Evolutionary conservation across 2,888 invertebrate genomes (phyloP), one percentile per base, ranked within the genome.

Genomic region (Synanthedon myopaeformis): DNA sequence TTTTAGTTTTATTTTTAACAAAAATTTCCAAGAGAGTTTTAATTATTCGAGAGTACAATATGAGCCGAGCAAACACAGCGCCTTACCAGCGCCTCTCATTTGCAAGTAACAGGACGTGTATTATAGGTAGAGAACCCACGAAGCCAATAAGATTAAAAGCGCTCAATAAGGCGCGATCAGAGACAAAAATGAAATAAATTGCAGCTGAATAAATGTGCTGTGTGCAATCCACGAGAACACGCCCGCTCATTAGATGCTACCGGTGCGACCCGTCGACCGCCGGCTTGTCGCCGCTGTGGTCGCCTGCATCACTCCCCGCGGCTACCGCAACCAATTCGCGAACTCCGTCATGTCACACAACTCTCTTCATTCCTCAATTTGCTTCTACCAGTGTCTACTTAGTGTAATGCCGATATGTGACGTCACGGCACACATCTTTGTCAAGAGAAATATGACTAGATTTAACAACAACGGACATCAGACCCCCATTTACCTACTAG

Each of bases 121-220:
- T 85, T 85, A 85, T 85, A 81, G 84, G 35, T 35, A 35, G 35
- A 35, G 35, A 35, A 82, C 80, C 81, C 82, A 80, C 80, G 81
- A 79, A 80, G 81, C 79, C 80, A 85, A 84, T 79, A 84, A 84
- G 81, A 86, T 82, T 83, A 87, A 86, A 86, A 85, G 71, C 77
- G 69, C 85, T 83, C 83, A 83, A 86, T 87, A 87, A 86, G 86
- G 86, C 83, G 85, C 84, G 84, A 82, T 84, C 86, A 83, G 79
- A 86, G 72, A 84, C 86, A 86, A 87, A 87, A 87, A 87, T 87
- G 81, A 86, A 86, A 87, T 87, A 87, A 87, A 87, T 86, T 86
- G 85, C 84, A 81, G 72, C 79, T 78, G 85, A 83, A 83, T 84
- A 84, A 84, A 81, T 82, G 81, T 82, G 74, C 79, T 79, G 80